These are phyloP conservation scores for Podilymbus podiceps DNA, from an alignment of 2,113 vertebrate species.

Conservation along the genomic window DNA sequence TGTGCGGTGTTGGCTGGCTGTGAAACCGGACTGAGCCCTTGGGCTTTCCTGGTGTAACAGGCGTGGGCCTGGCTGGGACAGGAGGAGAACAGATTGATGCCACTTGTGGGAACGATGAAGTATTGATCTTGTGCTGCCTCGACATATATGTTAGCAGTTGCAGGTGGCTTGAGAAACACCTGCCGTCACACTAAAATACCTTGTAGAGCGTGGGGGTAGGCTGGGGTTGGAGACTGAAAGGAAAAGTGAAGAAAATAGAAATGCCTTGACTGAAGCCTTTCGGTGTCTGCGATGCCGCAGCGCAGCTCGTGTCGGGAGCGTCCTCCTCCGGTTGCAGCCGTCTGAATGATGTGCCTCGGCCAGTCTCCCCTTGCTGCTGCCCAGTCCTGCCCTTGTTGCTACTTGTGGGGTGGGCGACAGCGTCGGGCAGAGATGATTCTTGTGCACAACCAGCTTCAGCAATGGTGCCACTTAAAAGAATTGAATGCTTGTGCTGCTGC, in stretches of 20 bases:
- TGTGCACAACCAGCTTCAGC: background rate
- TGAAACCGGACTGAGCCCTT: background rate
- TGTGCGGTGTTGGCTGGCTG: background rate
- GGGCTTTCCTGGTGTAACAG: background rate
- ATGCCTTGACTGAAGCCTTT: background rate
- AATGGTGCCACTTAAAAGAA: slow-evolving; percentile 52
- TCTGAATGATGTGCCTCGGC: background rate
- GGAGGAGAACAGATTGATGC: background rate
- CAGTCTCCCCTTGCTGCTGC: background rate
- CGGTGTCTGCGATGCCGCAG: accelerated
- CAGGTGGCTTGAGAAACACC: background rate
- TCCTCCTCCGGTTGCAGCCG: background rate
- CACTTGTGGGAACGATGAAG: background rate
- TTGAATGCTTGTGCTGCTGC: slow-evolving; percentile 46
- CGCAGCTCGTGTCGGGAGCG: accelerated
- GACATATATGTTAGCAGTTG: background rate
- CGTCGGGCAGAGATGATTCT: background rate
- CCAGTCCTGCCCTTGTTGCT: background rate
- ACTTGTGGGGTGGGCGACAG: background rate
- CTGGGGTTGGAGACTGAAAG: background rate
- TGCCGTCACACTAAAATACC: background rate
- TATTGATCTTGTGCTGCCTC: background rate
- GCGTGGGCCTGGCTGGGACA: background rate
- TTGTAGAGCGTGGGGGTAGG: background rate
- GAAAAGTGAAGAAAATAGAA: background rate